Conservation (phyloP, 2,113 vertebrate species). For the Coracopsis vasa region DNA sequence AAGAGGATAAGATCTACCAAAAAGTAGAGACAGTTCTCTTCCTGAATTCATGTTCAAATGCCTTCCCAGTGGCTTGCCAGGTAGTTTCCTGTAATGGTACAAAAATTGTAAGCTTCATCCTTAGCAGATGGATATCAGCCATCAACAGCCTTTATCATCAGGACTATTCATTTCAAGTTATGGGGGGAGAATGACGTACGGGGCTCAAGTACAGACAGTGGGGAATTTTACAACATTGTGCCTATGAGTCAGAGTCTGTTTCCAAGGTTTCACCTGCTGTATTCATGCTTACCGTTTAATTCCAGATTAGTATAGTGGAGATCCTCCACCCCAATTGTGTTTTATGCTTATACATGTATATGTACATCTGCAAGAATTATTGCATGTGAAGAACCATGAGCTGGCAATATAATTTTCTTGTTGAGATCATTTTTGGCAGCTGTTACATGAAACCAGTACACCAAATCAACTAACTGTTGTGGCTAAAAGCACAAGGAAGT, state of each 20-base stretch:
- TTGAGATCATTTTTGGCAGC: background rate
- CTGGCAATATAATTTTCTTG: background rate
- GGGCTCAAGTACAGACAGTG: background rate
- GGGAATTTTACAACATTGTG: background rate
- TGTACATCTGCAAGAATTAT: background rate
- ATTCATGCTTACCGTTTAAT: background rate
- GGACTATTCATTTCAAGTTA: background rate
- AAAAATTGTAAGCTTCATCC: background rate
- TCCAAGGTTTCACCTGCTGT: background rate
- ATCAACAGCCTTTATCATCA: background rate
- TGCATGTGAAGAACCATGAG: background rate
- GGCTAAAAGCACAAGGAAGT: background rate
- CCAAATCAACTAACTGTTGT: background rate
- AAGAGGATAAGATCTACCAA: background rate
- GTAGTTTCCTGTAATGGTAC: background rate
- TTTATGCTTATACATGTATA: background rate
- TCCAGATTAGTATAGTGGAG: background rate
- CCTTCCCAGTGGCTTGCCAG: background rate
- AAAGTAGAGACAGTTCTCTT: background rate
- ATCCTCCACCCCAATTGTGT: accelerated
- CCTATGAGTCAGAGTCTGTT: background rate
- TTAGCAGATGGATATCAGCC: background rate
- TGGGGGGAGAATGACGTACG: background rate
- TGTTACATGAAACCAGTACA: background rate
- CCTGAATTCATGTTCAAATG: background rate